Conservation (phyloP, 2,113 vertebrate species). For the Nymphicus hollandicus region DNA sequence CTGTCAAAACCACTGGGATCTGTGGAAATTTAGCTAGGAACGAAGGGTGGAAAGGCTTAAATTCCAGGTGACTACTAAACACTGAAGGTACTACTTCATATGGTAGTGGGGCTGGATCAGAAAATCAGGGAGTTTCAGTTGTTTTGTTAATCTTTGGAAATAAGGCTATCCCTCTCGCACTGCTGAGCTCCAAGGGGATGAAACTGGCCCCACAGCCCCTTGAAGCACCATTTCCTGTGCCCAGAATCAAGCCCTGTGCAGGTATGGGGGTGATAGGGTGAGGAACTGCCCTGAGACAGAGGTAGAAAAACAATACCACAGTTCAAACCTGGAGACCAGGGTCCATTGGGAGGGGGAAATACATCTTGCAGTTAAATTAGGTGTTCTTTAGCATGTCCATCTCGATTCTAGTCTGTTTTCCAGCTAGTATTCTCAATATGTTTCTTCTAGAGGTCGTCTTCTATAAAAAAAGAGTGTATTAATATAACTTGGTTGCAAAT, state of each 20-base stretch:
- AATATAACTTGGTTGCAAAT: background rate
- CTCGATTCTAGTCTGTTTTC: background rate
- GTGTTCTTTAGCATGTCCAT: background rate
- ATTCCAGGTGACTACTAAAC: background rate
- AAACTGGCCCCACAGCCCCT: background rate
- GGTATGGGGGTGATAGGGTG: background rate
- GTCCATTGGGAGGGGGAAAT: background rate
- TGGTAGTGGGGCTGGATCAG: background rate
- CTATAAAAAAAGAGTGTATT: fast-evolving
- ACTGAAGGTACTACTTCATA: background rate
- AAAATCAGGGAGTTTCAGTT: background rate
- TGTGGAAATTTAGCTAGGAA: background rate
- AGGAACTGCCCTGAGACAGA: background rate
- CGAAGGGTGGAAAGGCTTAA: background rate
- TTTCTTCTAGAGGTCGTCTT: background rate
- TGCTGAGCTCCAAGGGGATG: background rate
- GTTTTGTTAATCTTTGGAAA: background rate
- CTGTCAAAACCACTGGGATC: background rate
- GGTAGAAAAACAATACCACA: fast-evolving
- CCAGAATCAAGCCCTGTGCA: background rate
- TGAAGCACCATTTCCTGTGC: background rate
- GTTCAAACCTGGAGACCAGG: background rate
- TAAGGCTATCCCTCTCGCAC: background rate
- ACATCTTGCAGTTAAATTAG: background rate
- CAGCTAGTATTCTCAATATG: background rate